Evolutionary conservation across 2,888 invertebrate species (phyloP).

Genomic region (Nasonovia ribisnigri): DNA sequence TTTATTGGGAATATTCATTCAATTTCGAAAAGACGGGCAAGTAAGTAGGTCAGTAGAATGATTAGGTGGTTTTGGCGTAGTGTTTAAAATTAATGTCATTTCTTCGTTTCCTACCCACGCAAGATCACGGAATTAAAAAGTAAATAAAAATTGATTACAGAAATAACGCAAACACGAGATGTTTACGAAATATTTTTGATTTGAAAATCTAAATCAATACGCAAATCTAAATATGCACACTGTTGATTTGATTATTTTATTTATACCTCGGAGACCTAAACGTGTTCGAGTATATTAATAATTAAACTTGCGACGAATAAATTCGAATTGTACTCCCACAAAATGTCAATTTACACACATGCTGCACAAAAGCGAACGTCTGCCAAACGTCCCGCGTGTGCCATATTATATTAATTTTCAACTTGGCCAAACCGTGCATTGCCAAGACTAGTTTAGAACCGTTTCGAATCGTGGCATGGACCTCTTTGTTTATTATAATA

Average conservation of each 20-base stretch:
- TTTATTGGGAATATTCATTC: background rate
- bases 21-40: background rate
- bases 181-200: background rate
- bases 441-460: slow-evolving; percentile 7
- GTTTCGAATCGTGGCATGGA: background rate
- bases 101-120: background rate
- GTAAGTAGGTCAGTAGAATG: background rate
- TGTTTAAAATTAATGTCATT: background rate
- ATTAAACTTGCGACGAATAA: background rate
- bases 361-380: background rate
- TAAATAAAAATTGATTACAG: background rate
- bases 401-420: background rate
- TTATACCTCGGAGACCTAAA: background rate
- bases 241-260: background rate
- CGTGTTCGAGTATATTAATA: background rate
- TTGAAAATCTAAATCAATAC: background rate
- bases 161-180: background rate
- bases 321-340: background rate
- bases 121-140: background rate
- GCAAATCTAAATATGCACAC: background rate
- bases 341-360: background rate
- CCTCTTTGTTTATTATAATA: background rate
- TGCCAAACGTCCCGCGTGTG: background rate
- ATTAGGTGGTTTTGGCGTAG: background rate
- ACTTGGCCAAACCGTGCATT: background rate